Evolutionary conservation across 1,140 invertebrate species (phyloP).

Genomic region (Hyles vespertilio): DNA sequence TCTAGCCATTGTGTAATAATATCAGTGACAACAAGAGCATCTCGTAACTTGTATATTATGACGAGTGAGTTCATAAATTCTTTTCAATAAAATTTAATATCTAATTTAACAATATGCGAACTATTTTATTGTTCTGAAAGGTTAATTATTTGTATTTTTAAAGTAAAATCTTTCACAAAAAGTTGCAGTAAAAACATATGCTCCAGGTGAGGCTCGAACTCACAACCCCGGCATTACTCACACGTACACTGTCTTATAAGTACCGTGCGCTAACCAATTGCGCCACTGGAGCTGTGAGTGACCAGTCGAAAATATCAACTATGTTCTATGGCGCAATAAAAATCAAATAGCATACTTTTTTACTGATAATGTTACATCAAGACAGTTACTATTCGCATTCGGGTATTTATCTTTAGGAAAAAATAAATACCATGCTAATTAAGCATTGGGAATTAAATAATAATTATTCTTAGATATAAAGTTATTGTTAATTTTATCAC

Average conservation of each 20-base stretch:
- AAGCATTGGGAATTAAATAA: too few relatives aligned
- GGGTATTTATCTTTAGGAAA: too few relatives aligned
- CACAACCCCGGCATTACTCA: constrained; percentile 97
- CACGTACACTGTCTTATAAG: constrained; percentile 94
- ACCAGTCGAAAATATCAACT: constrained; percentile 26
- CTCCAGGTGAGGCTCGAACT: constrained; percentile 97
- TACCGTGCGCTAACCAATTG: constrained; percentile 99
- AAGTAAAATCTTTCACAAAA: neutral
- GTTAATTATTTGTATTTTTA: neutral
- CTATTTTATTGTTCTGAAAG: neutral
- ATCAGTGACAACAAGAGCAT: too few relatives aligned
- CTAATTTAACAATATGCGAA: too few relatives aligned
- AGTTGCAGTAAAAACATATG: constrained; percentile 64
- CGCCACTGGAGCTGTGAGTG: constrained; percentile 88
- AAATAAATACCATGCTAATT: too few relatives aligned
- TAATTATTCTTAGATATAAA: too few relatives aligned
- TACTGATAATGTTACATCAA: constrained; percentile 33
- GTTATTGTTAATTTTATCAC: too few relatives aligned
- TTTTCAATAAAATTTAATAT: too few relatives aligned
- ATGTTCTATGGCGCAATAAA: constrained; percentile 18
- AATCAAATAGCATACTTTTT: constrained; percentile 49
- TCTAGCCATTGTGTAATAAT: too few relatives aligned
- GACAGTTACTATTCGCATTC: constrained; percentile 20
- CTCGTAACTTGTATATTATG: too few relatives aligned
- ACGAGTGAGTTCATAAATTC: too few relatives aligned